These are phyloP conservation scores for Condylostylus longicornis DNA, from an alignment of 1,140 invertebrate species.

Conservation along the genomic window DNA sequence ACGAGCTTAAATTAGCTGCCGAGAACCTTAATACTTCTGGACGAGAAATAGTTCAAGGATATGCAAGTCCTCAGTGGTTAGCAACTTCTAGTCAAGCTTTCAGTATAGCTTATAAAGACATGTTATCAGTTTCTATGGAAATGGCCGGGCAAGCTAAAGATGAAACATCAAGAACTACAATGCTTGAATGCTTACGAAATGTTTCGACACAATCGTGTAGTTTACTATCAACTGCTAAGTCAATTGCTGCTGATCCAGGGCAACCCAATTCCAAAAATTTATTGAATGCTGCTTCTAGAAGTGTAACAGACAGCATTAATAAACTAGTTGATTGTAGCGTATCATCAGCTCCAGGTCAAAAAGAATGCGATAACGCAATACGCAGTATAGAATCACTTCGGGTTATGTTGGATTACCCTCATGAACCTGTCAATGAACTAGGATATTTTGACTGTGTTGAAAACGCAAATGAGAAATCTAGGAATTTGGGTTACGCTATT, in stretches of 20 bases:
- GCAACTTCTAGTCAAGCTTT: slow-evolving; percentile 61
- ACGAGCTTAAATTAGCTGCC: slow-evolving; percentile 67
- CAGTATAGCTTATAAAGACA: slow-evolving; percentile 59
- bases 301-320: slow-evolving; percentile 88
- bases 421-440: slow-evolving; percentile 72
- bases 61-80: slow-evolving; percentile 46
- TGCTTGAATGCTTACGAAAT: slow-evolving; percentile 73
- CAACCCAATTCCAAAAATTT: slow-evolving; percentile 85
- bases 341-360: slow-evolving; percentile 76
- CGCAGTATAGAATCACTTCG: slow-evolving; percentile 76
- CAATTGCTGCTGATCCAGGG: slow-evolving; percentile 72
- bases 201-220: slow-evolving; percentile 80
- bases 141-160: slow-evolving; percentile 67
- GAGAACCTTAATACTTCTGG: slow-evolving; percentile 66
- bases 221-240: slow-evolving; percentile 73
- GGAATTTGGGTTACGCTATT: slow-evolving; percentile 74
- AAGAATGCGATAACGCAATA: slow-evolving; percentile 94
- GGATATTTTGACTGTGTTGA: slow-evolving; percentile 93
- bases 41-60: slow-evolving; percentile 60
- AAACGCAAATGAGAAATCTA: slow-evolving; percentile 85
- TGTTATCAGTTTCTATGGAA: slow-evolving; percentile 63
- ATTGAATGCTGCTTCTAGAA: slow-evolving; percentile 65
- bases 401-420: slow-evolving; percentile 69
- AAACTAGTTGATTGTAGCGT: slow-evolving; percentile 73
- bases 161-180: slow-evolving; percentile 51